A percentile compares a stretch with the other conserved stretches of the same genome.
Conservation (phyloP, 2,113 vertebrate genomes). For the Daboia siamensis region DNA sequence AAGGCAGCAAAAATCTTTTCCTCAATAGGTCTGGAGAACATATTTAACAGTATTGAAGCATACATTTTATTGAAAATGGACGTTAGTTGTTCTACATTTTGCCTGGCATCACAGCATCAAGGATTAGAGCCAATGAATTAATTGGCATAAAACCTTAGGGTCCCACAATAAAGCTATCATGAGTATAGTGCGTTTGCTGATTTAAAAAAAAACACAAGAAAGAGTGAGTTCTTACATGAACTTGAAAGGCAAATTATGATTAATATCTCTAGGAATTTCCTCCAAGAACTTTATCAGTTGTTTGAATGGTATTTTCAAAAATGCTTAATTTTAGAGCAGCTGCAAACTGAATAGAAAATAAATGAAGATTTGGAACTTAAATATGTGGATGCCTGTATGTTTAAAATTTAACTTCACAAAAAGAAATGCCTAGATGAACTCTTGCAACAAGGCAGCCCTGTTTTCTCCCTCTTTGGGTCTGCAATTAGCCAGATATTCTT, state of each 20-base stretch:
- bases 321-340: background rate
- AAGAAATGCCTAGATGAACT: background rate
- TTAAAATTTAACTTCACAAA: background rate
- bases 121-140: background rate
- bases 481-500: background rate
- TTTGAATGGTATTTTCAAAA: background rate
- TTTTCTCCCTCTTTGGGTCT: conserved; percentile 30
- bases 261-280: background rate
- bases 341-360: background rate
- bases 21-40: conserved; percentile 39
- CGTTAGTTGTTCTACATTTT: conserved; percentile 25
- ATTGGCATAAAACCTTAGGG: conserved; percentile 4
- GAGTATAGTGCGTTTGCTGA: background rate
- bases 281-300: conserved; percentile 9
- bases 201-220: background rate
- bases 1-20: conserved; percentile 14
- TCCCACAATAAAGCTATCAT: background rate
- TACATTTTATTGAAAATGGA: conserved; percentile 33
- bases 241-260: conserved; percentile 21
- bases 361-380: background rate
- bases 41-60: conserved; percentile 39
- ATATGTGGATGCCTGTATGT: background rate
- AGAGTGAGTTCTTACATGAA: background rate
- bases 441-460: background rate
- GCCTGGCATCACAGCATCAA: conserved; percentile 27